A percentile compares a stretch with the other conserved stretches of the same genome.
phyloP scores from a whole-genome alignment of 1,140 invertebrate species.

The Trypoxylus dichotomus region DNA sequence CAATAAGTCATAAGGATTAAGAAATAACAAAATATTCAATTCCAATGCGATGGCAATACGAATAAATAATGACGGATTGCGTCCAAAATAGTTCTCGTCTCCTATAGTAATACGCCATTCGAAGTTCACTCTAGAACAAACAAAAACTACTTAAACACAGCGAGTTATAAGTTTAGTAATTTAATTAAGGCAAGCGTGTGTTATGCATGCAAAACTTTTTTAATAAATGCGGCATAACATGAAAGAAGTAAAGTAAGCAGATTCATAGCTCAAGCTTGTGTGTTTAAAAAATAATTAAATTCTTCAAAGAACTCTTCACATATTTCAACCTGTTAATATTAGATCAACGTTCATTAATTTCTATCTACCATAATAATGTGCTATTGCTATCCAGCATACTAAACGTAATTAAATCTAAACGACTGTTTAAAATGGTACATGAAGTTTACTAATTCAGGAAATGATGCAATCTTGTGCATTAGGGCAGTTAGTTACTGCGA shows the following conservation, averaged over 20 bases:
- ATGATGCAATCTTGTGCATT: not conserved
- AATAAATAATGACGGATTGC: not conserved
- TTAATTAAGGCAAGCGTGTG: constrained; percentile 7
- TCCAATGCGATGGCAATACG: too few species aligned
- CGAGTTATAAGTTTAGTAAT: constrained; percentile 19
- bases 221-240: constrained; percentile 20
- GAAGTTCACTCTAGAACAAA: not conserved
- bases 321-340: constrained; percentile 1
- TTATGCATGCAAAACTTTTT: constrained; percentile 21
- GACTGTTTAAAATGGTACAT: not conserved
- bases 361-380: not conserved
- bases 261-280: not conserved
- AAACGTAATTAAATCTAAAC: not conserved
- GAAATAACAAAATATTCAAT: too few species aligned
- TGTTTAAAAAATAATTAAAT: constrained; percentile 22
- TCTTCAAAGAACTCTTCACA: not conserved
- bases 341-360: constrained; percentile 8
- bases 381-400: not conserved
- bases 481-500: too few species aligned
- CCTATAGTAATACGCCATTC: not conserved
- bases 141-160: not conserved
- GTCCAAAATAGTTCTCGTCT: not conserved
- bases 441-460: not conserved
- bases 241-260: constrained; percentile 23
- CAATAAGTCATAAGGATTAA: too few species aligned